These are phyloP conservation scores for Poeciliopsis paucimaculata DNA, from an alignment of 2,797 vertebrate genomes.

Conservation along the genomic window DNA sequence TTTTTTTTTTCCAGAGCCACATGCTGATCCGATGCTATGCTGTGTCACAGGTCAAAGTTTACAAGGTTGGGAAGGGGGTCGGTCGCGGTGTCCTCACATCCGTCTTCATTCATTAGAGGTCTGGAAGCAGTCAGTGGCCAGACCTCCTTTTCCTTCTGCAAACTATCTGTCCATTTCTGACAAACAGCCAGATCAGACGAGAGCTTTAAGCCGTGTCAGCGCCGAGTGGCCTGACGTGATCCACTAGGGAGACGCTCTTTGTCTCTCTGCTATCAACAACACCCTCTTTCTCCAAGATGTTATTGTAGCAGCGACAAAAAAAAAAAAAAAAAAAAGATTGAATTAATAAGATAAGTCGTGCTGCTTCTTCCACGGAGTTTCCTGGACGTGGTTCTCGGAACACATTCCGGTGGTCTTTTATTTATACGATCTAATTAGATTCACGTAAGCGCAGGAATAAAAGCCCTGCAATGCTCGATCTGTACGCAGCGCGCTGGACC, in stretches of 20 bases:
- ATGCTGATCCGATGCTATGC: constrained; percentile 27
- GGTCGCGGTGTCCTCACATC: constrained; percentile 70
- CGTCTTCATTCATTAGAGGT: constrained; percentile 80
- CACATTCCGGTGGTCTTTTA: constrained; percentile 8
- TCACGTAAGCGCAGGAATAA: constrained; percentile 9
- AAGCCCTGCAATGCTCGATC: not conserved
- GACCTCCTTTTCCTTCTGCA: constrained; percentile 61
- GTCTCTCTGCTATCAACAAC: constrained; percentile 35
- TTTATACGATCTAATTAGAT: not conserved
- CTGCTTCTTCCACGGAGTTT: not conserved
- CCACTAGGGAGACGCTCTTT: constrained; percentile 46
- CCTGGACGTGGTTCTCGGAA: constrained; percentile 1
- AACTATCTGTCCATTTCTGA: constrained; percentile 71
- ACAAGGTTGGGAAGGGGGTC: constrained; percentile 53
- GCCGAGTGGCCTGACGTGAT: constrained; percentile 49
- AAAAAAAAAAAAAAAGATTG: not conserved
- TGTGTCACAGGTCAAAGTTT: constrained; percentile 73
- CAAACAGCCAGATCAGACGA: constrained; percentile 66
- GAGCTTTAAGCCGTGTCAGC: constrained; percentile 56
- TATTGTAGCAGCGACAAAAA: not conserved
- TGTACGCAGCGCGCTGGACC: not conserved
- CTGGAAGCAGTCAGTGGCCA: constrained; percentile 77
- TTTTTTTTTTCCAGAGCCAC: constrained; percentile 17
- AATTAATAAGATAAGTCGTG: constrained; percentile 1
- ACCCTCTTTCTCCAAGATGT: constrained; percentile 9